A percentile compares a stretch with the other conserved stretches of the same genome.
phyloP scores from a whole-genome alignment of 1,140 invertebrate species.

The Telenomus remus region DNA sequence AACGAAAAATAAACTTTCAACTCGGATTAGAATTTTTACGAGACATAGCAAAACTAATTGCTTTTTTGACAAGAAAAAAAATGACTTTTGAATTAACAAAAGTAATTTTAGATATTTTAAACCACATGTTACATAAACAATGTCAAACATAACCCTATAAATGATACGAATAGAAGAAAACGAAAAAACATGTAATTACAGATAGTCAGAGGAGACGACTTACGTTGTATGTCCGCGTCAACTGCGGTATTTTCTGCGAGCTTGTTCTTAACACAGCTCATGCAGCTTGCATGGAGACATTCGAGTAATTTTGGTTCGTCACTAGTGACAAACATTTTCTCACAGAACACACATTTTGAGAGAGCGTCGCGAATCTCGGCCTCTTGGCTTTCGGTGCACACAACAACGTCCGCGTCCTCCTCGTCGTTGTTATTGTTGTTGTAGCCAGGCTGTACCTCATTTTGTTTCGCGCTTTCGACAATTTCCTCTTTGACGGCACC shows the following conservation, averaged over 20 bases:
- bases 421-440: slow-evolving; percentile 53
- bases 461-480: slow-evolving; percentile 45
- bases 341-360: slow-evolving; percentile 82
- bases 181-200: no score
- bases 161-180: no score
- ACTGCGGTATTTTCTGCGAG: slow-evolving; percentile 78
- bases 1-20: no score
- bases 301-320: slow-evolving; percentile 87
- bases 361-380: slow-evolving; percentile 66
- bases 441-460: slow-evolving; percentile 30
- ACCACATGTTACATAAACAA: no score
- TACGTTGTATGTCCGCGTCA: slow-evolving; percentile 66
- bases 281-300: slow-evolving; percentile 90
- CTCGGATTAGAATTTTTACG: no score
- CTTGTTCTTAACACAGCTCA: slow-evolving; percentile 83
- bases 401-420: slow-evolving; percentile 69
- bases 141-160: no score
- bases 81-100: no score
- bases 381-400: slow-evolving; percentile 75
- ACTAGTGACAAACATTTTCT: slow-evolving; percentile 77
- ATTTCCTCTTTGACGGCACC: slow-evolving; percentile 53
- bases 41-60: no score
- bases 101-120: no score
- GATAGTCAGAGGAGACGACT: slow-evolving; percentile 16
- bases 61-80: no score